phyloP scores from a whole-genome alignment of 2,888 invertebrate genomes.

The Mythimna albipuncta region DNA sequence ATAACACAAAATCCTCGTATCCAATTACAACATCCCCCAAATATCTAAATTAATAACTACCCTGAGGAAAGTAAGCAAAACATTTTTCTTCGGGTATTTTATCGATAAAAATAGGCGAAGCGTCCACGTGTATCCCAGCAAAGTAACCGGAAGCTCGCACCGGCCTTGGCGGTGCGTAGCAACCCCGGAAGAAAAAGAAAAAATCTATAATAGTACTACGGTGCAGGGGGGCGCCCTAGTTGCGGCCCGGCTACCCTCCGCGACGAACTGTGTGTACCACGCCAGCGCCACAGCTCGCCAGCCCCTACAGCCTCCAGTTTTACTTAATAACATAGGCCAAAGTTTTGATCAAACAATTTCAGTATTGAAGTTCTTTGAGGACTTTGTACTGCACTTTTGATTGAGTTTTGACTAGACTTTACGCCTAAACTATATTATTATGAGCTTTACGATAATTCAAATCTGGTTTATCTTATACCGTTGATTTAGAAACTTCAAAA shows the following conservation, averaged over 20 bases:
- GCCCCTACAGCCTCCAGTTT: conserved; percentile 47
- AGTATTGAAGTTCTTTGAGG: conserved; percentile 10
- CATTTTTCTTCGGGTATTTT: conserved; percentile 64
- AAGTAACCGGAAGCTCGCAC: conserved; percentile 77
- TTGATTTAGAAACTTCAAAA: background rate
- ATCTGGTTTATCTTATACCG: background rate
- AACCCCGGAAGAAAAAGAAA: conserved; percentile 81
- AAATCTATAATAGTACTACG: conserved; percentile 84
- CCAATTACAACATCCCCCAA: conserved; percentile 43
- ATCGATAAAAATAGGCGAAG: conserved; percentile 71
- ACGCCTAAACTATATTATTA: background rate
- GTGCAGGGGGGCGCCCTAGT: conserved; percentile 76
- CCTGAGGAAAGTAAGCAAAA: conserved; percentile 53
- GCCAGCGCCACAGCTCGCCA: conserved; percentile 1
- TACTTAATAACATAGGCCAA: conserved; percentile 51
- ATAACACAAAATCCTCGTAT: conserved; percentile 25
- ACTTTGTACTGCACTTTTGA: conserved; percentile 22
- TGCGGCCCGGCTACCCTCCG: conserved; percentile 63
- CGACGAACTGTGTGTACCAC: conserved; percentile 58
- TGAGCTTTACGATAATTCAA: too few relatives aligned
- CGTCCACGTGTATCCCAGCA: conserved; percentile 77
- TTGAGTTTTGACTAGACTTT: conserved; percentile 12
- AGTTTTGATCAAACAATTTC: conserved; percentile 45
- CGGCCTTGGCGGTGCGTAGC: conserved; percentile 84
- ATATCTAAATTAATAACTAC: conserved; percentile 60